phyloP scores from a whole-genome alignment of 2,797 vertebrate species.

The Bucorvus abyssinicus region DNA sequence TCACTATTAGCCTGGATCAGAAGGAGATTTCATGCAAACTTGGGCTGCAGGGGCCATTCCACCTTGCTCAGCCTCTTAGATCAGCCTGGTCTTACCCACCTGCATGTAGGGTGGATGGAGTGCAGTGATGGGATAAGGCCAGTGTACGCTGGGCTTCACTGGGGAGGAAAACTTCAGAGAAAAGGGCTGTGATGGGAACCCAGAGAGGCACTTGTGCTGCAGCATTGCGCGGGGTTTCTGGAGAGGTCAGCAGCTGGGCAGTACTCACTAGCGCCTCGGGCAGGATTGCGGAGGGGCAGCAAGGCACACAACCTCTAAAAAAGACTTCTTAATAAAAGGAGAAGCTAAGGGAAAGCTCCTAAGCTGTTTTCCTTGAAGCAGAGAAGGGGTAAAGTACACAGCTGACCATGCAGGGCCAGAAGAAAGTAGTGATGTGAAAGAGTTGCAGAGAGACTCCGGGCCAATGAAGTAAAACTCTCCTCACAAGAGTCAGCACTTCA shows the following conservation, averaged over 20 bases:
- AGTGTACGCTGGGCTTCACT: background rate
- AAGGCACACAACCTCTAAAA: background rate
- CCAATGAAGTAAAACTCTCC: background rate
- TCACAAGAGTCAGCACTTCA: background rate
- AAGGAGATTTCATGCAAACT: background rate
- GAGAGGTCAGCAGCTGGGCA: background rate
- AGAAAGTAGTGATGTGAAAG: background rate
- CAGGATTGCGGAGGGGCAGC: background rate
- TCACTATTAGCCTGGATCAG: background rate
- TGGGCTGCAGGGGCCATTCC: background rate
- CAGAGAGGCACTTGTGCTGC: background rate
- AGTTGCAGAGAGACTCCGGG: background rate
- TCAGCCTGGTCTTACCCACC: background rate
- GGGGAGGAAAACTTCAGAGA: too few species aligned
- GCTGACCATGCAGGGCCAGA: background rate
- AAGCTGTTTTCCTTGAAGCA: background rate
- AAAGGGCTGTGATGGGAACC: background rate
- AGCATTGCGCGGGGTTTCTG: background rate
- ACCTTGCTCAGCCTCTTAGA: background rate
- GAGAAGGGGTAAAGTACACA: background rate
- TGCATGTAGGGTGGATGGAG: background rate
- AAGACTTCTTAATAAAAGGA: background rate
- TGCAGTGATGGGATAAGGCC: rapidly evolving
- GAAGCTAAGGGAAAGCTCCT: background rate
- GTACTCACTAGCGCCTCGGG: background rate